Base-by-base conservation (phyloP, 1,140 invertebrate species). In the Ostrea edulis region DNA sequence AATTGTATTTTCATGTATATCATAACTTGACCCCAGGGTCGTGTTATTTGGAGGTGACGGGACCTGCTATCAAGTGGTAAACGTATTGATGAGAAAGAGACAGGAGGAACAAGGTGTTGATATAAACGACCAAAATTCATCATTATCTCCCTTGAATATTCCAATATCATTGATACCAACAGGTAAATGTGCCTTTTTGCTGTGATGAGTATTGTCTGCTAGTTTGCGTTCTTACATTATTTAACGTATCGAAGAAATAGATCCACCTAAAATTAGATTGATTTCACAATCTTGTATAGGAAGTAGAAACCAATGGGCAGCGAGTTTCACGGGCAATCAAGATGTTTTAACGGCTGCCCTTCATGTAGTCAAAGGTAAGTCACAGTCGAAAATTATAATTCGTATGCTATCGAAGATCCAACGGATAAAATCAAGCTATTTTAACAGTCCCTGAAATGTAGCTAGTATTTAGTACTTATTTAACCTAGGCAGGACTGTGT, bases 281-380 rank as follows among this genome's bases (percentile, higher is more conserved):
- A 51, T 83, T 35, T 83, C n/a, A n/a, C n/a, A 62, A 22, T 62
- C 12, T 53, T 77, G n/a, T 25, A 3, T 81, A 92, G 91, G 91
- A 17, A 92, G 90, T 81, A 90, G 90, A 55, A 90, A 90, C 89
- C 89, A 85, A 7, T 29, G 90, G 17, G 52, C 87, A 77, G 52
- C 25, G 25, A 65, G 85, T 68, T 29, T 65, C 0, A 88, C 86
- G 54, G 91, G 90, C 44, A 71, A 68, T 68, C 58, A 83, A 20
- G 91, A 91, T 89, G 62, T 89, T 29, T 68, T 86, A 62, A 91
- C 91, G 51, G 88, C 90, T 11, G 87, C 88, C 25, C 71, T 91
- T 11, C 89, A 90, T 81, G 86, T 91, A 14, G 89, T 91, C 51
- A 87, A 85, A 90, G 91, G 91, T 90, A 89, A 55, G n/a, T n/a